Conservation (phyloP, 2,888 invertebrate genomes). For the Epirrhoe alternata region DNA sequence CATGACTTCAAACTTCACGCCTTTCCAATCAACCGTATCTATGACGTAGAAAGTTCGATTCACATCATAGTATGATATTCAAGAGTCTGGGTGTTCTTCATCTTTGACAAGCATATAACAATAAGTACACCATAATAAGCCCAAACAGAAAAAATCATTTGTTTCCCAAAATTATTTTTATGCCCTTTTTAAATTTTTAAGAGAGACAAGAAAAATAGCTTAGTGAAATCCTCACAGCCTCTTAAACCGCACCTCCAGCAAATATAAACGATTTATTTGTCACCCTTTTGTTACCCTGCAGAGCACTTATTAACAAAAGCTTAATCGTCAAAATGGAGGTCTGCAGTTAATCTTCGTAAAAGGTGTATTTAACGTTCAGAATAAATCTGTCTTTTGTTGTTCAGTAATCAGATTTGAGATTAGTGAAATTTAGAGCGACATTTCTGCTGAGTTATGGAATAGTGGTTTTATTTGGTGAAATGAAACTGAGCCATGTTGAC, state of each 20-base stretch:
- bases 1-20: constrained; percentile 37
- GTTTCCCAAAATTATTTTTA: neutral
- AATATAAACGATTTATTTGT: constrained; percentile 75
- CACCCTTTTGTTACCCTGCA: constrained; percentile 72
- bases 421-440: constrained; percentile 32
- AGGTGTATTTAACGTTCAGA: constrained; percentile 64
- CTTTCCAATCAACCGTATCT: no score
- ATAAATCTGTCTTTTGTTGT: constrained; percentile 67
- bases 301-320: constrained; percentile 75
- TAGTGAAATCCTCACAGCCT: constrained; percentile 18
- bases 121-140: no score
- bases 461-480: neutral
- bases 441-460: constrained; percentile 18
- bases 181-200: neutral
- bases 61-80: no score
- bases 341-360: constrained; percentile 69
- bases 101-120: no score
- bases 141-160: no score
- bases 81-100: no score
- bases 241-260: constrained; percentile 49
- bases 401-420: constrained; percentile 50
- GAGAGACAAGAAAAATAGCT: neutral
- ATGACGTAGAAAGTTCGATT: no score
- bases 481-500: constrained; percentile 13
- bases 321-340: constrained; percentile 76